Evolutionary conservation across 2,113 vertebrate genomes (phyloP).

Genomic region (Otocyon megalotis): DNA sequence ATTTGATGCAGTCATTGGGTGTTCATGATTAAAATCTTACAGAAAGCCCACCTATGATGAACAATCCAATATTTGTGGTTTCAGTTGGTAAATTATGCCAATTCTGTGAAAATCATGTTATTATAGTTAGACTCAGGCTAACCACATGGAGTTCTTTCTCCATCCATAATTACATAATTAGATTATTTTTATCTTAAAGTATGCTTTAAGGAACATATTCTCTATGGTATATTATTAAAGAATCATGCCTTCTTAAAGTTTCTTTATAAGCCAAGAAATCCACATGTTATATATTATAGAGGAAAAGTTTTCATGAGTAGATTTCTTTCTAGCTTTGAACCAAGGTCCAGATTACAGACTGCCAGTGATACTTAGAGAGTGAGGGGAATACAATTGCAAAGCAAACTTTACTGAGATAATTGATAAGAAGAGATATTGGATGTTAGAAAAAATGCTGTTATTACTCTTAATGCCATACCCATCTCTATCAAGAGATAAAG

Average conservation of each 20-base stretch:
- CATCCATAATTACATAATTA: conserved; percentile 63
- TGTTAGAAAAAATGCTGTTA: conserved; percentile 37
- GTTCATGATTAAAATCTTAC: conserved; percentile 44
- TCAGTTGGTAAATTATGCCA: conserved; percentile 54
- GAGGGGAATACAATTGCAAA: conserved; percentile 61
- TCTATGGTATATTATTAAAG: conserved; percentile 63
- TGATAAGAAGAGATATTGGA: conserved; percentile 55
- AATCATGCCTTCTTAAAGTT: conserved; percentile 68
- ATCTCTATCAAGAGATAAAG: conserved; percentile 29
- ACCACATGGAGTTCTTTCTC: conserved; percentile 58
- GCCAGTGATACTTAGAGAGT: conserved; percentile 53
- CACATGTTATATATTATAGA: conserved; percentile 69
- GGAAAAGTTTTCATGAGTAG: conserved; percentile 45
- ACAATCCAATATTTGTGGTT: conserved; percentile 37
- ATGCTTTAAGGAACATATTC: conserved; percentile 60
- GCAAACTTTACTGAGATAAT: conserved; percentile 42
- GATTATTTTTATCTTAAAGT: conserved; percentile 75
- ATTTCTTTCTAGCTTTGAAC: conserved; percentile 26
- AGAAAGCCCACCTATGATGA: conserved; percentile 51
- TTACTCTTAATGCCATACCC: conserved; percentile 49
- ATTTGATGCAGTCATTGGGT: conserved; percentile 50
- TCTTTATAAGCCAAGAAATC: conserved; percentile 54
- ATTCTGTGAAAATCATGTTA: conserved; percentile 67
- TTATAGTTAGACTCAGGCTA: conserved; percentile 18
- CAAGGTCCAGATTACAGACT: conserved; percentile 41